Conservation (phyloP, 1,140 invertebrate genomes). For the Zaprionus africanus region DNA sequence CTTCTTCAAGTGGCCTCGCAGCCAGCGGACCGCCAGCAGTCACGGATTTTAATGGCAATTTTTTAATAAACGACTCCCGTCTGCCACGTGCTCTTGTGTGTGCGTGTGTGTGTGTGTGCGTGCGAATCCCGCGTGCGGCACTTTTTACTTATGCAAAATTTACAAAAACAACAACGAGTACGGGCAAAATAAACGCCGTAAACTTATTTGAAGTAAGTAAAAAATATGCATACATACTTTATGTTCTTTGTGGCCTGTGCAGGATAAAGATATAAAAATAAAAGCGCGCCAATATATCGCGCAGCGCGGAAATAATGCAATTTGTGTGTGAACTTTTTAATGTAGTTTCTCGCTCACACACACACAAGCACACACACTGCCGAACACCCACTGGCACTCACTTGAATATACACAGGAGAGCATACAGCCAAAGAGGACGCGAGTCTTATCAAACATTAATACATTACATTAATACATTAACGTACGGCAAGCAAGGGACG, state of each 20-base stretch:
- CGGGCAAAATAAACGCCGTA: conserved; percentile 39
- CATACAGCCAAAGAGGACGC: conserved; percentile 46
- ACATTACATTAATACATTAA: no score
- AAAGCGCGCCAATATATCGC: conserved; percentile 78
- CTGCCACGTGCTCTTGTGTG: neutral
- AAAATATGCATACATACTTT: conserved; percentile 56
- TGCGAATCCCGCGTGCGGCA: conserved; percentile 41
- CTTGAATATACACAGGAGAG: conserved; percentile 4
- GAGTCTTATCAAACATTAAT: conserved; percentile 68
- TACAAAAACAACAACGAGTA: conserved; percentile 37
- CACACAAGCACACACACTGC: neutral
- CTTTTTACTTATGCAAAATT: conserved; percentile 68
- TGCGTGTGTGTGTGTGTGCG: neutral
- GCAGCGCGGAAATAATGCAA: conserved; percentile 74
- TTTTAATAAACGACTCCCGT: conserved; percentile 33
- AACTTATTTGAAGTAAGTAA: conserved; percentile 62
- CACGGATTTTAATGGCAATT: conserved; percentile 42
- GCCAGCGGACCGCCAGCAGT: conserved; percentile 7
- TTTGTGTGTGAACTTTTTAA: conserved; percentile 82
- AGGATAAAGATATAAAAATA: conserved; percentile 28
- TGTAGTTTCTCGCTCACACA: conserved; percentile 54
- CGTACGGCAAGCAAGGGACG: conserved; percentile 51
- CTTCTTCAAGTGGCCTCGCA: conserved; percentile 41
- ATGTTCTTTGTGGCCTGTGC: conserved; percentile 53
- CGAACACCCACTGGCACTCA: conserved; percentile 1